Evolutionary conservation across 64 coral and sea anemone genomes (phyloP).

Genomic region (Hydrozoanthus tunicans): DNA sequence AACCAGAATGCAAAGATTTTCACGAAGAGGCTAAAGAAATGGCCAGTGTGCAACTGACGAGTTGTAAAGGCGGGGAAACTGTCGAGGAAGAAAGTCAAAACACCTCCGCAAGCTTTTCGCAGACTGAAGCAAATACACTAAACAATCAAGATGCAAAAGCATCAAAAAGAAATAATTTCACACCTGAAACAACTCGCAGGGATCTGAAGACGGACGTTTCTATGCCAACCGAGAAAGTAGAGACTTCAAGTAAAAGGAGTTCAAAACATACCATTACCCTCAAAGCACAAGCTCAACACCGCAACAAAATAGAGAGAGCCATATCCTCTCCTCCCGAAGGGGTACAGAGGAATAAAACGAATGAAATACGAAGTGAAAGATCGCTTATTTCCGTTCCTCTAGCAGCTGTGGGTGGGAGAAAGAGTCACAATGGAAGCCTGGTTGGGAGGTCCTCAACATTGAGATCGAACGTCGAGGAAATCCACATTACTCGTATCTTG

Average conservation of each 20-base stretch:
- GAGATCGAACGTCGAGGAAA: slow-evolving; percentile 20
- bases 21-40: neutral
- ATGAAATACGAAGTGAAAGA: neutral
- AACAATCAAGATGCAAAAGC: neutral
- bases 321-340: neutral
- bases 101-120: neutral
- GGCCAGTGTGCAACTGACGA: neutral
- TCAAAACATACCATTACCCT: neutral
- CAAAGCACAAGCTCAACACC: neutral
- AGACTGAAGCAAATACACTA: neutral
- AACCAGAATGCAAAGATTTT: neutral
- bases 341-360: too few species aligned
- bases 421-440: too few species aligned
- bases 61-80: neutral
- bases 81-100: neutral
- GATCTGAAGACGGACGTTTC: neutral
- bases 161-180: neutral
- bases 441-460: neutral
- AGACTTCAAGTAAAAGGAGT: neutral
- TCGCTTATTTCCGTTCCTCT: too few species aligned
- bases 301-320: neutral
- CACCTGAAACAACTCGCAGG: neutral
- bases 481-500: slow-evolving; percentile 28
- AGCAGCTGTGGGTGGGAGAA: too few species aligned
- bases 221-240: neutral